Base-by-base conservation (phyloP, 2,888 invertebrate genomes). In the Mesodorylaimus sp. region DNA sequence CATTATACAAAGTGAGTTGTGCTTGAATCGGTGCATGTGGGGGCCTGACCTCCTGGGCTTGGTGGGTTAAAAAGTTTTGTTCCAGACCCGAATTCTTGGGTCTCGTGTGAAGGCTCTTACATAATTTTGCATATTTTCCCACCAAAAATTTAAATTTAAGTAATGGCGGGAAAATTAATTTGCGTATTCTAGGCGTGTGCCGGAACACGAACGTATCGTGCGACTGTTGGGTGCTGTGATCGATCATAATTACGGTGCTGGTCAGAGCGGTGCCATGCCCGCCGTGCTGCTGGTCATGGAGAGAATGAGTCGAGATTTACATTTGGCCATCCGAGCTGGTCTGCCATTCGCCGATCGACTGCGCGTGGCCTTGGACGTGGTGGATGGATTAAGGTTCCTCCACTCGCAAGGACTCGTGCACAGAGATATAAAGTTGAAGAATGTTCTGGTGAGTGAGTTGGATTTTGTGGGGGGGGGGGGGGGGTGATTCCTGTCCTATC, bases 321-420 rank as follows among this genome's bases (percentile, higher is more conserved):
- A 85, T 68, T 77, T 79, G 47, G 86, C 83, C 2, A 70, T 81
- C 19, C 75, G 76, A 54, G 71, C 75, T 13, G 81, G 81, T 0
- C 73, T 86, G 1, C 65, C 70, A 25, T 67, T 82, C 53, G 74
- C 82, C 16, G 32, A 36, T 54, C 64, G 68, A 50, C 54, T 65
- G n/a, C 73, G 79, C 62, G 77, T 86, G 48, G 78, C 83, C 1
- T 75, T 80, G 44, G 85, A 87, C 62, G 84, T 86, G 3, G 78
- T 84, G 0, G 81, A 84, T 66, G 85, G 85, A 2, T 83, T 87
- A 60, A 75, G 86, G 45, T 87, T 81, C 71, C 76, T 87, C 3
- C 87, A 87, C 70, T 82, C 83, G 1, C 79, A 83, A 63, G 86
- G 86, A 0, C 74, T 86, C 5, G 81, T 87, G 2, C 86, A 87